phyloP scores from a whole-genome alignment of 1,140 invertebrate species.

The Caenorhabditis inopinata region DNA sequence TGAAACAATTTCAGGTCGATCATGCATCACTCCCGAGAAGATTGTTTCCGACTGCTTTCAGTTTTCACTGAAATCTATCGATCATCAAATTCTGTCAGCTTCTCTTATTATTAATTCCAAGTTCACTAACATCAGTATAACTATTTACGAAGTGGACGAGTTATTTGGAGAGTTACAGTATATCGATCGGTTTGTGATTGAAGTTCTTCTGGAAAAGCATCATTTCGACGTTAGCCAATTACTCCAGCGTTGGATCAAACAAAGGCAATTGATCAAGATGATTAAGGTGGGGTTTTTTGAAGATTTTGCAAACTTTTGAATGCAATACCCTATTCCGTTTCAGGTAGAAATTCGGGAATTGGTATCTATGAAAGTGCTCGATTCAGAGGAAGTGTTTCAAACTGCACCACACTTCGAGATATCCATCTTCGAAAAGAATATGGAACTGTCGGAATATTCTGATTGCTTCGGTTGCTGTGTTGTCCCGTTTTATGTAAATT shows the following conservation, averaged over 20 bases:
- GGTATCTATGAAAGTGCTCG: not conserved
- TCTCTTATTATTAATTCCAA: not conserved
- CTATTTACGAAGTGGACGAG: not conserved
- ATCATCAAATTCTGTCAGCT: not conserved
- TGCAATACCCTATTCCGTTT: not conserved
- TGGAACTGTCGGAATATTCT: not conserved
- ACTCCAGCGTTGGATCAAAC: not conserved
- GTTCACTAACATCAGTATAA: not conserved
- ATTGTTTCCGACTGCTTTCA: not conserved
- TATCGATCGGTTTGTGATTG: not conserved
- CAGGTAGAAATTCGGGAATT: not conserved
- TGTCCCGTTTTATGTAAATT: not conserved
- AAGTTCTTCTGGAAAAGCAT: not conserved
- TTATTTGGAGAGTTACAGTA: not conserved
- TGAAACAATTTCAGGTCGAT: not conserved
- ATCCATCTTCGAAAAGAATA: not conserved
- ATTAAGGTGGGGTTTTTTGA: slow-evolving; percentile 2
- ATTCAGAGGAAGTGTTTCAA: not conserved
- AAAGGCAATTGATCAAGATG: not conserved
- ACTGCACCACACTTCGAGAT: not conserved
- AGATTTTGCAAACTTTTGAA: not conserved
- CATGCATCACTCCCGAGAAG: not conserved
- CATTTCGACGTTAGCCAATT: not conserved
- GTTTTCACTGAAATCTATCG: not conserved
- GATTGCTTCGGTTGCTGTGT: not conserved